Evolutionary conservation across 2,888 invertebrate genomes (phyloP).

Genomic region (Orchesellides sinensis): DNA sequence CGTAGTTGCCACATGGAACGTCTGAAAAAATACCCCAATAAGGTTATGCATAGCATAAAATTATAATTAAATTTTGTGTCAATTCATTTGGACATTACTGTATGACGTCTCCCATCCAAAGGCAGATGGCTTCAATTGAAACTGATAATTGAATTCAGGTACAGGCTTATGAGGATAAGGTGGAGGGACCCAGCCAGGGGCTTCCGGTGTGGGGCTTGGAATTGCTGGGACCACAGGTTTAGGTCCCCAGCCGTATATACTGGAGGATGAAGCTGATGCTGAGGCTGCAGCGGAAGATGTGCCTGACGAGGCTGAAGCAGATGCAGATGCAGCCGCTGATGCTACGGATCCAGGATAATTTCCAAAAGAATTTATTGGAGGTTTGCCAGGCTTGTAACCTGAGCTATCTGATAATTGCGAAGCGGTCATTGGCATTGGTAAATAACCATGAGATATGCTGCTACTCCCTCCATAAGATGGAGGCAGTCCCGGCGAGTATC

Average conservation of each 20-base stretch:
- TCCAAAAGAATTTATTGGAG: not conserved
- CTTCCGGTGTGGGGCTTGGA: not conserved
- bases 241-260: not conserved
- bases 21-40: slow-evolving; percentile 55
- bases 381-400: not conserved
- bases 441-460: not conserved
- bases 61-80: not conserved
- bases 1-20: slow-evolving; percentile 73
- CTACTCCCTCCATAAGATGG: not conserved
- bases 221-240: not conserved
- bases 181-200: slow-evolving; percentile 21
- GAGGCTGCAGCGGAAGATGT: not conserved
- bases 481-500: not conserved
- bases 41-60: not conserved
- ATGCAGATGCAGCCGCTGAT: slow-evolving; percentile 1
- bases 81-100: slow-evolving; percentile 53
- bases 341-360: not conserved
- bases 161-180: slow-evolving; percentile 18
- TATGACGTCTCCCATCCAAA: slow-evolving; percentile 73
- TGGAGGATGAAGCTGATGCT: slow-evolving; percentile 5
- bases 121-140: slow-evolving; percentile 68
- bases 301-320: not conserved
- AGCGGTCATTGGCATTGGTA: not conserved
- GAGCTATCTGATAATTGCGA: not conserved
- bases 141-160: slow-evolving; percentile 42